phyloP scores from a whole-genome alignment of 1,140 invertebrate species.

The Eciton burchellii region DNA sequence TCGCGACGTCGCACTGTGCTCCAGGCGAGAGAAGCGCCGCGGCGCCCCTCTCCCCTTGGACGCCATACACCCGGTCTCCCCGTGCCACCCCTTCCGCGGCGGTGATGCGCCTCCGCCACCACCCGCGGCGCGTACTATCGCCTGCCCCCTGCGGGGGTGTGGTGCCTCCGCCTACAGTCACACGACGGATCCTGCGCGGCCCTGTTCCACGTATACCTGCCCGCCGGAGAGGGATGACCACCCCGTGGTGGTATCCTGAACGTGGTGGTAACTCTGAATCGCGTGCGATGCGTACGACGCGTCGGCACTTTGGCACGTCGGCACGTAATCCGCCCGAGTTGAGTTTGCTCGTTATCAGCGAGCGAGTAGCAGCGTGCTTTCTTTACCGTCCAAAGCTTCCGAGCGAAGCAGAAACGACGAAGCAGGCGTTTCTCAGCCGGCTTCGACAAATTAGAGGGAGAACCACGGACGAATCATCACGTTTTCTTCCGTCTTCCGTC shows the following conservation, averaged over 20 bases:
- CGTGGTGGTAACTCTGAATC: slow-evolving; percentile 58
- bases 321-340: slow-evolving; percentile 32
- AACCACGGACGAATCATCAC: too few species aligned
- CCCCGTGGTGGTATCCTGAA: too few species aligned
- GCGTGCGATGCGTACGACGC: background rate
- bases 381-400: too few species aligned
- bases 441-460: too few species aligned
- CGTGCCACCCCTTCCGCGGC: slow-evolving; percentile 66
- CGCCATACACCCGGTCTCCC: slow-evolving; percentile 56
- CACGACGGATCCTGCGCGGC: slow-evolving; percentile 77
- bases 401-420: too few species aligned
- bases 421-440: too few species aligned
- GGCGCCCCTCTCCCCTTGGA: slow-evolving; percentile 74
- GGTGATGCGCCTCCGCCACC: slow-evolving; percentile 43
- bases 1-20: slow-evolving; percentile 86
- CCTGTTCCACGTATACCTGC: slow-evolving; percentile 72
- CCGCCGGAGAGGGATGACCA: slow-evolving; percentile 52
- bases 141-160: slow-evolving; percentile 79
- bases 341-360: slow-evolving; percentile 20
- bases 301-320: too few species aligned
- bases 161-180: slow-evolving; percentile 83
- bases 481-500: background rate
- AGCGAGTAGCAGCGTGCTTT: background rate
- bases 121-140: slow-evolving; percentile 69
- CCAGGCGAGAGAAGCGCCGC: slow-evolving; percentile 81